Conservation (phyloP, 2,888 invertebrate genomes). For the Nomada ferruginata region DNA sequence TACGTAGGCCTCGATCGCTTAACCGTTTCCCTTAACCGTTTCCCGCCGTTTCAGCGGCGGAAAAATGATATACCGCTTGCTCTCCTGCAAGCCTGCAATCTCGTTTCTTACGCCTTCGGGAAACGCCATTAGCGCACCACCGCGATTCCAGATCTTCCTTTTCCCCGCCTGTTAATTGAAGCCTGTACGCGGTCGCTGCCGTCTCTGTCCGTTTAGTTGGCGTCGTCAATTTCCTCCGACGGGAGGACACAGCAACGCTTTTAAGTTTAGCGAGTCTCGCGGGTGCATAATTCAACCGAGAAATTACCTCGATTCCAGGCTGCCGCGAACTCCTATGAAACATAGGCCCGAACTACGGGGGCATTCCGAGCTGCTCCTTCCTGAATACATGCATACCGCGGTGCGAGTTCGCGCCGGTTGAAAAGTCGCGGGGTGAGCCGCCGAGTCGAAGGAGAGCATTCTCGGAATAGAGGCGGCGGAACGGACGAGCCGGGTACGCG, state of each 20-base stretch:
- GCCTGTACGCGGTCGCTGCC: background rate
- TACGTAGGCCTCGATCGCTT: slow-evolving; percentile 7
- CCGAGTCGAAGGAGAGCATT: slow-evolving; percentile 3
- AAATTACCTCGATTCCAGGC: slow-evolving; percentile 4
- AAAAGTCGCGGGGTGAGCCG: background rate
- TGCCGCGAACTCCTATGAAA: slow-evolving; percentile 7
- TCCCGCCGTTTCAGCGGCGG: too few relatives aligned
- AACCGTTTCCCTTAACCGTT: slow-evolving; percentile 7
- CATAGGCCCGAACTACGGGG: slow-evolving; percentile 13
- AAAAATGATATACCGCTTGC: background rate
- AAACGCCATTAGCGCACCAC: background rate
- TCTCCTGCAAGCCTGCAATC: background rate
- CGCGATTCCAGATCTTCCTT: background rate
- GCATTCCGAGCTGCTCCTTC: slow-evolving; percentile 30
- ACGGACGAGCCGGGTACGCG: slow-evolving; percentile 14
- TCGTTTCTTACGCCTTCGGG: background rate
- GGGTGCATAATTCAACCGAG: background rate
- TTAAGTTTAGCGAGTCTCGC: slow-evolving; percentile 12
- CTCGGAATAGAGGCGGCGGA: background rate
- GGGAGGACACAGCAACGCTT: slow-evolving; percentile 33
- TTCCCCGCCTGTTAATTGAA: background rate
- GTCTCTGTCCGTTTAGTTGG: background rate
- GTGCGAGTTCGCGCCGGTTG: background rate
- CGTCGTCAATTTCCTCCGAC: slow-evolving; percentile 1
- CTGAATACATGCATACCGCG: slow-evolving; percentile 29